Percentiles rank a stretch among this genome's conserved stretches.
These are phyloP conservation scores for Galerucella nymphaeae DNA, from an alignment of 2,888 invertebrate species.

Conservation along the genomic window DNA sequence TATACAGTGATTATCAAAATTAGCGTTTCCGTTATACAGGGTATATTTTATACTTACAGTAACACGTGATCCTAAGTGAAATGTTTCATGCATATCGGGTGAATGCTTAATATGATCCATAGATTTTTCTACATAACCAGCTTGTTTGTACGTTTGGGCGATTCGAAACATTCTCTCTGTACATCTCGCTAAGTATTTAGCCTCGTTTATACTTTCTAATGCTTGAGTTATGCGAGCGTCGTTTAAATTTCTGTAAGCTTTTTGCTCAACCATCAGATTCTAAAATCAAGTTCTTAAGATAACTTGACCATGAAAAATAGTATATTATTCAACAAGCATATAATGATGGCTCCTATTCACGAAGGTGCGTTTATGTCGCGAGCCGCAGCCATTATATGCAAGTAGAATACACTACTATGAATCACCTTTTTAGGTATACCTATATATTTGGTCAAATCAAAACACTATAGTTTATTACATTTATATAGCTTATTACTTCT, in stretches of 20 bases:
- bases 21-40: too few species aligned
- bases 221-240: conserved; percentile 59
- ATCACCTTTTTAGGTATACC: too few species aligned
- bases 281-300: conserved; percentile 33
- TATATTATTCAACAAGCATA: too few species aligned
- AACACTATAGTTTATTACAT: too few species aligned
- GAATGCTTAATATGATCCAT: conserved; percentile 19
- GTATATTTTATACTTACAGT: conserved; percentile 39
- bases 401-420: too few species aligned
- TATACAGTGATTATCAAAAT: too few species aligned
- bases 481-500: too few species aligned
- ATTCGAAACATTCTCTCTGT: conserved; percentile 61
- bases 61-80: conserved; percentile 33
- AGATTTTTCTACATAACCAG: conserved; percentile 42
- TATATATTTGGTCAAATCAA: too few species aligned
- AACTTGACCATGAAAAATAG: too few species aligned
- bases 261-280: conserved; percentile 59
- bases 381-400: too few species aligned
- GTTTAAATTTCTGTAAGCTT: conserved; percentile 58
- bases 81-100: conserved; percentile 43
- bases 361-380: too few species aligned
- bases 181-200: conserved; percentile 62
- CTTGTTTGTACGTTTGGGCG: conserved; percentile 50
- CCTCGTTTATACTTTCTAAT: conserved; percentile 60
- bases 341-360: too few species aligned